phyloP scores from a whole-genome alignment of 2,888 invertebrate species.

The Dryomyza anilis region DNA sequence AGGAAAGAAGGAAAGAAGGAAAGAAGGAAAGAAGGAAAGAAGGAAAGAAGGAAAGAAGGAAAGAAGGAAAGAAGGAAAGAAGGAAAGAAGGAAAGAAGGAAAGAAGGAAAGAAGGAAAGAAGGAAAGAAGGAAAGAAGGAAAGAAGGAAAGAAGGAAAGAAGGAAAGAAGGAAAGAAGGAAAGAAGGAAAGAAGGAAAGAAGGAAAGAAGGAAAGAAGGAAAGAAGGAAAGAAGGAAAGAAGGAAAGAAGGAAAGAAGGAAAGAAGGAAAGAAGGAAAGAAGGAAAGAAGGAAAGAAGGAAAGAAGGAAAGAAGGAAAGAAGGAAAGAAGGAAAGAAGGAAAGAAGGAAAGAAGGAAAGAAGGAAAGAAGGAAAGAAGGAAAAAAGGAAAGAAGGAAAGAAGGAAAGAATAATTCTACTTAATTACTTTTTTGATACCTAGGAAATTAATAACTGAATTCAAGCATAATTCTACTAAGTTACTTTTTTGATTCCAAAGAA shows the following conservation, averaged over 20 bases:
- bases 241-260: neutral
- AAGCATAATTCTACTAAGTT: too few relatives aligned
- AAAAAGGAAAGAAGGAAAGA: neutral
- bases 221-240: neutral
- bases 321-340: neutral
- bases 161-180: neutral
- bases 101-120: neutral
- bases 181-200: neutral
- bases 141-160: neutral
- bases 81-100: neutral
- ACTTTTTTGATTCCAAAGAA: too few relatives aligned
- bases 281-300: neutral
- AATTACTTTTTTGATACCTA: too few relatives aligned
- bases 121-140: neutral
- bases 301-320: neutral
- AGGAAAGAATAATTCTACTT: neutral
- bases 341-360: neutral
- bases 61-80: neutral
- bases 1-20: neutral
- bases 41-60: neutral
- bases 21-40: neutral
- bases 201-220: neutral
- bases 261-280: neutral
- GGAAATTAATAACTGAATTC: too few relatives aligned
- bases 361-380: neutral